Conservation (phyloP, 2,888 invertebrate genomes). For the Homarus gammarus region DNA sequence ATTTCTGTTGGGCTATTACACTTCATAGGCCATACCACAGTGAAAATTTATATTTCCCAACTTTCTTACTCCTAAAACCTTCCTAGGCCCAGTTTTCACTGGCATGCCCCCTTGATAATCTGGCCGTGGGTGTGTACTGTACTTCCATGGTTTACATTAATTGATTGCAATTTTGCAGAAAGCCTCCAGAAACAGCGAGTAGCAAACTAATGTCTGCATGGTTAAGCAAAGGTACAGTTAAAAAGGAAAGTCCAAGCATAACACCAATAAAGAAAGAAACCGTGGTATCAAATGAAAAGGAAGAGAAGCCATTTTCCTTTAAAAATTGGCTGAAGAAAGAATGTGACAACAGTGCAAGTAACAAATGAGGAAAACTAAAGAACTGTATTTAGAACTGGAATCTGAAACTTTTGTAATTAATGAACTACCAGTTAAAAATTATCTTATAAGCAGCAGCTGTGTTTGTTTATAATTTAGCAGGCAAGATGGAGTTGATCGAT, state of each 20-base stretch:
- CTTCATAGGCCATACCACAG: too few species aligned
- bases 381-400: too few species aligned
- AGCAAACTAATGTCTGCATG: slow-evolving; percentile 17
- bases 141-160: neutral
- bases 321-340: slow-evolving; percentile 5
- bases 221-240: slow-evolving; percentile 25
- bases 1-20: too few species aligned
- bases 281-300: neutral
- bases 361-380: too few species aligned
- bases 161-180: neutral
- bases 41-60: too few species aligned
- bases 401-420: too few species aligned
- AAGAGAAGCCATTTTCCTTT: neutral
- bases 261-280: slow-evolving; percentile 2
- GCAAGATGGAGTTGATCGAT: too few species aligned
- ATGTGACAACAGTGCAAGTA: neutral
- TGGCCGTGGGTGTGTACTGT: neutral
- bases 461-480: too few species aligned
- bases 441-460: too few species aligned
- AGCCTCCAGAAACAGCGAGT: slow-evolving; percentile 7
- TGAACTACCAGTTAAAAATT: too few species aligned
- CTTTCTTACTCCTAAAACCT: neutral
- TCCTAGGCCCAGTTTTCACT: neutral
- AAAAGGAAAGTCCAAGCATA: neutral
- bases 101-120: too few species aligned